Percentiles rank a stretch among this genome's conserved stretches.
Conservation (phyloP, 2,888 invertebrate species). For the Hypolimnas misippus region DNA sequence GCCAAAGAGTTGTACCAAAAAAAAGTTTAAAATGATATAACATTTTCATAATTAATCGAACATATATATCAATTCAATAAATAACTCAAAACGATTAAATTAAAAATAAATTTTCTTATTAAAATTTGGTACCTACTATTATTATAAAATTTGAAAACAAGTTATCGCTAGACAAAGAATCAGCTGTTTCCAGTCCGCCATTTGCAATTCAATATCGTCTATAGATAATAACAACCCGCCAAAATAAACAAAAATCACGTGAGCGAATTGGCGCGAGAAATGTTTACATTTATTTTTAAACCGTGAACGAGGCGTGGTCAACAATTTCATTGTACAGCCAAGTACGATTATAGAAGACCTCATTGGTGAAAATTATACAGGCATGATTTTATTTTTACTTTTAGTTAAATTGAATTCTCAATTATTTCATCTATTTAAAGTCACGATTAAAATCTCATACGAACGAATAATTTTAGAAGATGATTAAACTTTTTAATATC, state of each 20-base stretch:
- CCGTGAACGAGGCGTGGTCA: conserved; percentile 50
- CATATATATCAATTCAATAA: too few species aligned
- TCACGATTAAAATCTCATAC: too few species aligned
- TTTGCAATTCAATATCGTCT: conserved; percentile 13
- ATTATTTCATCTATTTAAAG: neutral
- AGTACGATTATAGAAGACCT: neutral
- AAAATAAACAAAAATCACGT: conserved; percentile 60
- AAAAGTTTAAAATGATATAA: too few species aligned
- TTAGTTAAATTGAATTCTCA: neutral
- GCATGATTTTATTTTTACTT: neutral
- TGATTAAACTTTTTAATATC: too few species aligned
- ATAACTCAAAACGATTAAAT: too few species aligned
- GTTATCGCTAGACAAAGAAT: neutral
- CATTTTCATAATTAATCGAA: too few species aligned
- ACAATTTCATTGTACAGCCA: conserved; percentile 39
- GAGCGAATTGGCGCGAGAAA: conserved; percentile 57
- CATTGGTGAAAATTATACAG: conserved; percentile 16
- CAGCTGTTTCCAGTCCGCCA: conserved; percentile 14
- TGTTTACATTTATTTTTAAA: conserved; percentile 69
- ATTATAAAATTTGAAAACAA: too few species aligned
- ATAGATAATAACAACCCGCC: conserved; percentile 34
- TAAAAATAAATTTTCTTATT: too few species aligned
- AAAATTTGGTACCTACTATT: too few species aligned
- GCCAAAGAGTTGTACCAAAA: too few species aligned
- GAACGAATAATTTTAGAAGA: too few species aligned